Evolutionary conservation across 2,113 vertebrate genomes (phyloP).

Genomic region (Arizona elegans): DNA sequence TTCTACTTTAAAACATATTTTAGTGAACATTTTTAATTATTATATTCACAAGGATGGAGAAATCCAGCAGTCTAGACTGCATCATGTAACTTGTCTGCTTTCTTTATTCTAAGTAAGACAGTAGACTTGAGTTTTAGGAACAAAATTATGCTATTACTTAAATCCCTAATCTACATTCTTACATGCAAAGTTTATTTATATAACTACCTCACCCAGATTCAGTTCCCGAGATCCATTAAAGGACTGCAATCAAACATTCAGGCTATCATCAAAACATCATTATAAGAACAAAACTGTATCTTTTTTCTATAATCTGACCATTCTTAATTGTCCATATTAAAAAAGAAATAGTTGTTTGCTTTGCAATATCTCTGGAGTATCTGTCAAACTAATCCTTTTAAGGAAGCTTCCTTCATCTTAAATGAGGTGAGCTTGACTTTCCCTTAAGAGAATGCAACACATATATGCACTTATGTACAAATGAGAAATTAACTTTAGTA

Average conservation of each 20-base stretch:
- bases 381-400: conserved; percentile 78
- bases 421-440: conserved; percentile 57
- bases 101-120: neutral
- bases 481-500: conserved; percentile 63
- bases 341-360: conserved; percentile 80
- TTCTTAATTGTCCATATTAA: conserved; percentile 78
- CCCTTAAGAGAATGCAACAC: conserved; percentile 50
- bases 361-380: conserved; percentile 72
- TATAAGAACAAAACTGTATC: conserved; percentile 68
- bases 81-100: neutral
- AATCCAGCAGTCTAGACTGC: neutral
- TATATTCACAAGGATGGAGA: neutral
- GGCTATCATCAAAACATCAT: conserved; percentile 59
- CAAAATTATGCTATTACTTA: neutral
- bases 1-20: neutral
- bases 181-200: neutral
- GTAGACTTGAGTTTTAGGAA: neutral
- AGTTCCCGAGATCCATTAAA: conserved; percentile 44
- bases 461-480: neutral
- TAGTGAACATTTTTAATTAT: neutral
- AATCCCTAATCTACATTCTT: neutral
- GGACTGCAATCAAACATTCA: conserved; percentile 60
- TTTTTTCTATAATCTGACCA: conserved; percentile 71
- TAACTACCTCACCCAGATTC: conserved; percentile 50
- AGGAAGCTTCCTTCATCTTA: conserved; percentile 65